Evolutionary conservation across 2,113 vertebrate species (phyloP).

Genomic region (Loxodonta africana): DNA sequence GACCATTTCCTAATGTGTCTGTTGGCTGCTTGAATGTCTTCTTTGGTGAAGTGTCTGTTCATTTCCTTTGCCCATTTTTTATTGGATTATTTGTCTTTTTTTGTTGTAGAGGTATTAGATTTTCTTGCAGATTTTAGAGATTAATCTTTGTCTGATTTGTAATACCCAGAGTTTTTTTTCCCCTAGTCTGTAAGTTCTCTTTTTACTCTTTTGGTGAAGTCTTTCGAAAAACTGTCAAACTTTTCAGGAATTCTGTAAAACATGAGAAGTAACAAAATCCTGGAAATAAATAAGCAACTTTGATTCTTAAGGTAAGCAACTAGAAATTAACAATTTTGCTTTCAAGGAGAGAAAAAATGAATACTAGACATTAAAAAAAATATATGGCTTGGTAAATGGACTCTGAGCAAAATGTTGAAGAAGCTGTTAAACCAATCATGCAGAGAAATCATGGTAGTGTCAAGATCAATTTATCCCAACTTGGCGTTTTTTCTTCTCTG

Average conservation of each 20-base stretch:
- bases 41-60: no score
- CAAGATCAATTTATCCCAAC: background rate
- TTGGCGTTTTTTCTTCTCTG: background rate
- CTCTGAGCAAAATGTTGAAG: background rate
- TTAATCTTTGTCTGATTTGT: no score
- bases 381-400: background rate
- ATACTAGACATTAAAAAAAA: background rate
- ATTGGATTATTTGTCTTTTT: no score
- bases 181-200: no score
- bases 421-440: background rate
- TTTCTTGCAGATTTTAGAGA: no score
- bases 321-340: background rate
- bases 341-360: background rate
- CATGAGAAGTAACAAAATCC: background rate
- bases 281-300: background rate
- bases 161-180: no score
- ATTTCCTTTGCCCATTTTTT: no score
- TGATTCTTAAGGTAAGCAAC: slow-evolving; percentile 19
- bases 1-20: no score
- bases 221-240: background rate
- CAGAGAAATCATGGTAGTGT: background rate
- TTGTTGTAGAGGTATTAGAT: no score
- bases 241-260: slow-evolving; percentile 1
- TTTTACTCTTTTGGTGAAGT: no score
- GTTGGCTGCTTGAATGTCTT: no score